These are phyloP conservation scores for Harpagoxenus sublaevis DNA, from an alignment of 2,888 invertebrate genomes.

Conservation along the genomic window DNA sequence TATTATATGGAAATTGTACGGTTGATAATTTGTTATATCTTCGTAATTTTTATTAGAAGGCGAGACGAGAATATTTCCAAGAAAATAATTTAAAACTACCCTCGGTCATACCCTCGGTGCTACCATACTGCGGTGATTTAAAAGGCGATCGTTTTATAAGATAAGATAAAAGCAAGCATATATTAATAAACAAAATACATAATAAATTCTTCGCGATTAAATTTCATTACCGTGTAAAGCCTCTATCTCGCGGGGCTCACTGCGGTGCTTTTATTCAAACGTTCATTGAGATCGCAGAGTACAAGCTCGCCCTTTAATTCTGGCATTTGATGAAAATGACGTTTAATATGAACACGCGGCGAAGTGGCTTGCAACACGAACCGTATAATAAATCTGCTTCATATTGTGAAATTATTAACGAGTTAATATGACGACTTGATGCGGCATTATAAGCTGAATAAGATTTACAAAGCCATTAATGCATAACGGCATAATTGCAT, in stretches of 20 bases:
- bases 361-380: not conserved
- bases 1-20: not conserved
- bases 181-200: constrained; percentile 18
- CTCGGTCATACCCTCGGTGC: not conserved
- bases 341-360: constrained; percentile 14
- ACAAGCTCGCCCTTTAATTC: constrained; percentile 20
- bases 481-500: not conserved
- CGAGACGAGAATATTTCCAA: not conserved
- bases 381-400: constrained; percentile 9
- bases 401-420: constrained; percentile 32
- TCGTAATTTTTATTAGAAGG: not conserved
- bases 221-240: constrained; percentile 28
- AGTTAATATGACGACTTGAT: constrained; percentile 37
- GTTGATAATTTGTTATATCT: not conserved
- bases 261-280: not conserved
- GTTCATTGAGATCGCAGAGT: not conserved
- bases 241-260: not conserved
- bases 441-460: not conserved
- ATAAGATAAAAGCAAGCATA: not conserved
- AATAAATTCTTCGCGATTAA: constrained; percentile 1
- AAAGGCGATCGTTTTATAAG: not conserved
- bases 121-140: not conserved
- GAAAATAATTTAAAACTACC: not conserved
- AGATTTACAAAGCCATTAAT: not conserved
- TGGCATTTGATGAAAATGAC: constrained; percentile 35